Evolutionary conservation across 37 sponge, comb jelly and placozoan genomes (phyloP).

Genomic region (Eunapius fragilis): DNA sequence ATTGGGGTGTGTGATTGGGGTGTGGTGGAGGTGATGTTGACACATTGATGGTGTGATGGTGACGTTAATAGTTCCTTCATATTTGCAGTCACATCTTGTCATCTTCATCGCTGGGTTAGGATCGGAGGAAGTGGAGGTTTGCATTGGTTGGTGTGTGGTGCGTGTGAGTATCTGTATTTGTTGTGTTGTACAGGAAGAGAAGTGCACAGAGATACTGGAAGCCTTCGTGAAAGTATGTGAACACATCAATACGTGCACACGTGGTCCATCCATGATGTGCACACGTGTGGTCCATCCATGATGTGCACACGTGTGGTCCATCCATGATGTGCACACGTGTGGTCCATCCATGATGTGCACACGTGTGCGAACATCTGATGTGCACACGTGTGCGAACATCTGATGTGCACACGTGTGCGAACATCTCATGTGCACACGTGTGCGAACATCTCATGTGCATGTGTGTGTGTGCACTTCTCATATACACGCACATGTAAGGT

Average conservation of each 20-base stretch:
- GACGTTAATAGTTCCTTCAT: background rate
- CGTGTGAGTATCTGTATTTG: conserved; percentile 2
- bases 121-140: background rate
- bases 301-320: background rate
- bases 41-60: background rate
- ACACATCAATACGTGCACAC: background rate
- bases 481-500: too few relatives aligned
- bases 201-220: conserved; percentile 41
- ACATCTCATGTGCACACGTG: too few relatives aligned
- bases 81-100: conserved; percentile 68
- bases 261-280: background rate
- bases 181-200: conserved; percentile 5
- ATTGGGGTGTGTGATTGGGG: background rate
- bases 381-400: background rate
- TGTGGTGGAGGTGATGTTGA: background rate
- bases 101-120: conserved; percentile 48
- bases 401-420: too few relatives aligned
- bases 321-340: background rate
- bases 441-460: too few relatives aligned
- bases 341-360: background rate
- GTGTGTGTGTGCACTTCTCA: too few relatives aligned
- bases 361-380: background rate
- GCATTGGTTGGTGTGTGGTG: conserved; percentile 1
- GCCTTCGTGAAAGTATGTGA: conserved; percentile 46
- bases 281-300: background rate